phyloP scores from a whole-genome alignment of 2,113 vertebrate species.

The Orycteropus afer region DNA sequence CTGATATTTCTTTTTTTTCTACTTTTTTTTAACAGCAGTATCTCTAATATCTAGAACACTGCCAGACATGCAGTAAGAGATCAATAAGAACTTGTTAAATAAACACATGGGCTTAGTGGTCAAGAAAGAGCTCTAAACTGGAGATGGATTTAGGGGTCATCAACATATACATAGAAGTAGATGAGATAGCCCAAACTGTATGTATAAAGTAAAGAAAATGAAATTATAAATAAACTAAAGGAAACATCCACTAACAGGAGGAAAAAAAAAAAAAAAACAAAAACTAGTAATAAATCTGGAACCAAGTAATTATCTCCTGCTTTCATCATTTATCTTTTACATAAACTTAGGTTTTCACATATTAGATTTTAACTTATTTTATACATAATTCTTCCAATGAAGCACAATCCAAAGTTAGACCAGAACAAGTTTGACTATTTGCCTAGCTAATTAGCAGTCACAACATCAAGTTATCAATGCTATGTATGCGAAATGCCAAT shows the following conservation, averaged over 20 bases:
- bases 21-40: background rate
- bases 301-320: background rate
- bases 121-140: background rate
- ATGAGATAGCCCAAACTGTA: background rate
- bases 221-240: constrained; percentile 32
- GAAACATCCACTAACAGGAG: background rate
- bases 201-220: background rate
- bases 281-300: constrained; percentile 18
- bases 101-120: background rate
- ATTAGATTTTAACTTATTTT: constrained; percentile 35
- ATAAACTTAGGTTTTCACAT: background rate
- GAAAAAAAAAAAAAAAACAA: constrained; percentile 54
- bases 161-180: background rate
- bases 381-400: constrained; percentile 3
- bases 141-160: background rate
- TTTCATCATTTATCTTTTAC: constrained; percentile 30
- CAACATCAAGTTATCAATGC: background rate
- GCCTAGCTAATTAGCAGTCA: background rate
- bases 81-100: background rate
- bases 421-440: background rate
- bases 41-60: background rate
- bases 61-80: background rate
- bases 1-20: background rate
- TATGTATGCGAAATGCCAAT: constrained; percentile 36
- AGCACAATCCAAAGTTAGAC: constrained; percentile 13